phyloP scores from a whole-genome alignment of 2,113 vertebrate species.

The Calonectris borealis region DNA sequence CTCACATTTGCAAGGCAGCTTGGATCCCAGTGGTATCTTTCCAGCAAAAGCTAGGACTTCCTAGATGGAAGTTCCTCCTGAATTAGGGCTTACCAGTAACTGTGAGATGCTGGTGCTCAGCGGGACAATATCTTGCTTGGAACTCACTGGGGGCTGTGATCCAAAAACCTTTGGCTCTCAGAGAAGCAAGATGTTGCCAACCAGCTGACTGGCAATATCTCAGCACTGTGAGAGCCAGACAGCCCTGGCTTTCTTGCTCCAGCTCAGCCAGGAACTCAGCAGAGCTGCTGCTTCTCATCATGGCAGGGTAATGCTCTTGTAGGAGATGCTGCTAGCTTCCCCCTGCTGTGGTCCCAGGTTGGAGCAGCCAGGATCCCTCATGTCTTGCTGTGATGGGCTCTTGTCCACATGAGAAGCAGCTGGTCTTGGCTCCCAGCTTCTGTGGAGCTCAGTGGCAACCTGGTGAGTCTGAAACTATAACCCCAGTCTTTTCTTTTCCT shows the following conservation, averaged over 20 bases:
- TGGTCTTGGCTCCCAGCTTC: neutral
- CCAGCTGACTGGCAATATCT: rapidly evolving
- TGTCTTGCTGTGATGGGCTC: neutral
- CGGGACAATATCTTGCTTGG: neutral
- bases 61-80: neutral
- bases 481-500: neutral
- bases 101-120: neutral
- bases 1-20: neutral
- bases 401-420: neutral
- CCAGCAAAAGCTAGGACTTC: neutral
- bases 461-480: neutral
- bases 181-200: neutral
- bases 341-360: neutral
- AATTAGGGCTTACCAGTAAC: neutral
- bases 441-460: neutral
- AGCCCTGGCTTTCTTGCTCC: neutral
- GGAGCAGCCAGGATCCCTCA: neutral
- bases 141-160: neutral
- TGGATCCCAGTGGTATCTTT: neutral
- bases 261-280: neutral
- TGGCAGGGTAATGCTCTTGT: neutral
- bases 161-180: neutral
- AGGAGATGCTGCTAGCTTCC: neutral
- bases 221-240: neutral
- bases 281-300: neutral